Percentiles rank a stretch among this genome's conserved stretches.
These are phyloP conservation scores for Drosophila sordidula DNA, from an alignment of 2,888 invertebrate species.

Conservation along the genomic window DNA sequence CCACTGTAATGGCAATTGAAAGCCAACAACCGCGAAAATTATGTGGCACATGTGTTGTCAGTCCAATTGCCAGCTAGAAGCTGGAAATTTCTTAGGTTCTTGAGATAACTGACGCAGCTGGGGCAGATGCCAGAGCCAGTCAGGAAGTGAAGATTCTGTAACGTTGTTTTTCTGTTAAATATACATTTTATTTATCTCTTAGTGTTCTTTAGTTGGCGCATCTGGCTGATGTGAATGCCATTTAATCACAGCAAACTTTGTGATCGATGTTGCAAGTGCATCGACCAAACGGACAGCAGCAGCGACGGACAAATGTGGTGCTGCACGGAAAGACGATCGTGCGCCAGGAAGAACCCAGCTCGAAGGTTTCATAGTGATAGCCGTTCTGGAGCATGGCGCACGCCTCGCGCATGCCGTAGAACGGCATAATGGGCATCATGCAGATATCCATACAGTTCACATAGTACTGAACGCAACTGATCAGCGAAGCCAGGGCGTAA, in stretches of 20 bases:
- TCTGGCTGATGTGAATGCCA: neutral
- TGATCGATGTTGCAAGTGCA: slow-evolving; percentile 39
- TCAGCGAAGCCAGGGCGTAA: slow-evolving; percentile 70
- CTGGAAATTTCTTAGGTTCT: slow-evolving; percentile 12
- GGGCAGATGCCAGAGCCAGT: slow-evolving; percentile 14
- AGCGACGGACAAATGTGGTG: slow-evolving; percentile 24
- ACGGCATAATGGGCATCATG: slow-evolving; percentile 49
- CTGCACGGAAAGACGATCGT: slow-evolving; percentile 79
- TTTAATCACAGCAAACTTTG: slow-evolving; percentile 38
- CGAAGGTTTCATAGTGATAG: slow-evolving; percentile 81
- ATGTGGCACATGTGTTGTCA: slow-evolving; percentile 67
- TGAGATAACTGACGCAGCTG: slow-evolving; percentile 7
- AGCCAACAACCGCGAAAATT: slow-evolving; percentile 57
- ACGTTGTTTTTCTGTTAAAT: slow-evolving; percentile 2
- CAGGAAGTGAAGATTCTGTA: slow-evolving; percentile 28
- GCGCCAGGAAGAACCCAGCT: slow-evolving; percentile 55
- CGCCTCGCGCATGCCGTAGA: slow-evolving; percentile 23
- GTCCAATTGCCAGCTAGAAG: slow-evolving; percentile 36
- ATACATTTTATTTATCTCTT: slow-evolving; percentile 4
- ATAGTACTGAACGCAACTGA: slow-evolving; percentile 67
- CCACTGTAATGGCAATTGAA: slow-evolving; percentile 44
- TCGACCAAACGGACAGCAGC: slow-evolving; percentile 44
- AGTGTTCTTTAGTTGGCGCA: neutral
- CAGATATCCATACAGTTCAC: slow-evolving; percentile 79
- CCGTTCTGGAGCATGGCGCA: slow-evolving; percentile 62